Evolutionary conservation across 2,888 invertebrate genomes (phyloP), one percentile per base, ranked within the genome.

Genomic region (Corythucha ciliata): DNA sequence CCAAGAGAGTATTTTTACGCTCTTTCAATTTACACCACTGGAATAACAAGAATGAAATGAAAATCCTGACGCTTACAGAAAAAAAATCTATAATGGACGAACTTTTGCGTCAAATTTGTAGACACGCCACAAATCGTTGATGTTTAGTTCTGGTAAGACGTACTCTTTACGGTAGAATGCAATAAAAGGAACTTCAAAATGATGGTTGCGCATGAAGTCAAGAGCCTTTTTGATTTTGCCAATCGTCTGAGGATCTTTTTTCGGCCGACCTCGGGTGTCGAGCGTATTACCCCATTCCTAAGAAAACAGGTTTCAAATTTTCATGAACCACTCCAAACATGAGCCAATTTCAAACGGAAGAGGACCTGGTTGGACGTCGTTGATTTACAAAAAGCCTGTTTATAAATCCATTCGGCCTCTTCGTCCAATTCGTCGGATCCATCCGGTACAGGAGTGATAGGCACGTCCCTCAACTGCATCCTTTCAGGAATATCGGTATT

Each of bases 141-240:
- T 90, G 60, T 82, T 88, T 20, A 98, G 71, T 64, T 96, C 94
- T 0, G 93, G 92, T 63, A 89, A 84, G 0, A 97, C 91, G 63
- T 93, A 93, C 68, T 99, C 98, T 68, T 98, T 98, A 22, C 97
- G 79, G 67, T 98, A 99, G 70, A 94, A 96, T 0, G 93, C 92
- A 62, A 98, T 98, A 68, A 98, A 98, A 0, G 98, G 97, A 34
- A 97, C 94, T 72, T 98, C 97, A 59, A 93, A 74, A 41, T 88
- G 83, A 64, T 94, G 90, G 67, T 93, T 94, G 33, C 96, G 73
- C 80, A 98, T 94, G 65, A 94, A 94, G 64, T 94, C 91, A 20
- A 98, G 70, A 0, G 92, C 91, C 68, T 93, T 91, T 39, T 85
- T 81, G 46, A 97, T 96, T 71, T 94, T 94, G n/a, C 79, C 79